phyloP scores from a whole-genome alignment of 2,888 invertebrate species.

The Microplitis deprimator region DNA sequence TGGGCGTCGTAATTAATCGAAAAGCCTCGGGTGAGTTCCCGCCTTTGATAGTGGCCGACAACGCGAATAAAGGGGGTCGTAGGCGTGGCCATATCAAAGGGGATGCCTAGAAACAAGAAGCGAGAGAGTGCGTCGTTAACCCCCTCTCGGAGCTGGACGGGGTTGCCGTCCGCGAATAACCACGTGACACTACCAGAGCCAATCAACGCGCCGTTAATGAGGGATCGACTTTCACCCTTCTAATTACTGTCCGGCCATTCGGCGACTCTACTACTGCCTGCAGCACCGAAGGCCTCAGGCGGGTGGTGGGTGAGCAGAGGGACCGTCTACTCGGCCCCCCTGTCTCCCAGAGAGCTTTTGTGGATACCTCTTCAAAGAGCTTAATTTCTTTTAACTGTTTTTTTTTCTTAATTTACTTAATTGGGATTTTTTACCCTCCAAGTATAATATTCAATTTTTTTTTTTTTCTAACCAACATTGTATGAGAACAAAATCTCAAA shows the following conservation, averaged over 20 bases:
- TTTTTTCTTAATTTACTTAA: background rate
- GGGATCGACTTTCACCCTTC: conserved; percentile 52
- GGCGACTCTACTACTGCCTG: conserved; percentile 29
- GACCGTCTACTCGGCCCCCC: background rate
- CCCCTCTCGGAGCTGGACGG: conserved; percentile 31
- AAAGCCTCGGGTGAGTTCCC: conserved; percentile 56
- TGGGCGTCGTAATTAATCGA: conserved; percentile 70
- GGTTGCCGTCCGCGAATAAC: conserved; percentile 37
- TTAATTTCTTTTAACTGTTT: conserved; percentile 5
- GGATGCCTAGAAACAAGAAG: conserved; percentile 66
- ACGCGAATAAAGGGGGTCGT: conserved; percentile 61
- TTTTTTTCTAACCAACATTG: background rate
- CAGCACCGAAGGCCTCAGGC: background rate
- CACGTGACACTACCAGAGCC: conserved; percentile 63
- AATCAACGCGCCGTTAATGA: conserved; percentile 68
- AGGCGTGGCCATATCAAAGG: conserved; percentile 64
- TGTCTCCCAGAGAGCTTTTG: background rate
- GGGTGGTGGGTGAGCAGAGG: too few species aligned
- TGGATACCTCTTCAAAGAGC: background rate
- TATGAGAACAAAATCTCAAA: conserved; percentile 27
- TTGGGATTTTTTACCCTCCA: background rate
- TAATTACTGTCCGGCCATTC: conserved; percentile 56
- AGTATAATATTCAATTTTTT: background rate
- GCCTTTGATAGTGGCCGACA: conserved; percentile 64
- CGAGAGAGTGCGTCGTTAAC: conserved; percentile 55